Base-by-base conservation (phyloP, 2,797 vertebrate species). In the Protonibea diacanthus region DNA sequence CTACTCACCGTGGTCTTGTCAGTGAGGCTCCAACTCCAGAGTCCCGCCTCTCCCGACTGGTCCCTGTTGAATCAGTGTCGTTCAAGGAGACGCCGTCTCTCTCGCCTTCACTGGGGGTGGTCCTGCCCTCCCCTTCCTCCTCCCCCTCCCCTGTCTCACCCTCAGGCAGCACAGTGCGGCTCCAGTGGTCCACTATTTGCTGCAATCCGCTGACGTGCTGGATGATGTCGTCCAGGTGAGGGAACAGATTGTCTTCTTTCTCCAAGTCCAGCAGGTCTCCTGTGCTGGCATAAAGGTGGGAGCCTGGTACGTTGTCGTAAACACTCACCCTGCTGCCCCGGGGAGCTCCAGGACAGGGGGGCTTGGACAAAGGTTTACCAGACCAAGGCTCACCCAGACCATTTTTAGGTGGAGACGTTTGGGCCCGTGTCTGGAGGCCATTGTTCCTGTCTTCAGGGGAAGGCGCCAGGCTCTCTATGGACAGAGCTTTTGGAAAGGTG, bases 1-100 rank as follows among this genome's bases (percentile, higher is more conserved):
- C 55, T 68, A 83, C 95, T 92, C 88, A 99, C 98, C 97, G 97
- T 87, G 98, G 97, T 86, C 98, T 96, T 21, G 98, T 99, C 65
- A 99, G 96, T 0, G 98, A 99, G 12, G 98, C 98, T 23, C 98
- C 98, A 0, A 99, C 97, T n/a, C 98, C 98, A 12, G 98, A 99
- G 87, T 99, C 98, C 82, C 98, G 95, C 89, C 98, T 97, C 71
- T 99, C 98, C 78, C 97, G 94, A 69, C 84, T 76, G 81, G 95
- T 96, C 80, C 95, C 97, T 0, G 96, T 88, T 4, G 96, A 95
- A 78, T 99, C 97, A 0, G 94, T 96, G 77, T 99, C 98, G 62
- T 96, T 98, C 45, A 98, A 92, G 17, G 97, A 99, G 8, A 96
- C 88, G 3, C 95, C 96, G 45, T 99, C 97, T 91, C 96, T 96